phyloP scores from a whole-genome alignment of 2,113 vertebrate genomes.

The Cettia cetti region DNA sequence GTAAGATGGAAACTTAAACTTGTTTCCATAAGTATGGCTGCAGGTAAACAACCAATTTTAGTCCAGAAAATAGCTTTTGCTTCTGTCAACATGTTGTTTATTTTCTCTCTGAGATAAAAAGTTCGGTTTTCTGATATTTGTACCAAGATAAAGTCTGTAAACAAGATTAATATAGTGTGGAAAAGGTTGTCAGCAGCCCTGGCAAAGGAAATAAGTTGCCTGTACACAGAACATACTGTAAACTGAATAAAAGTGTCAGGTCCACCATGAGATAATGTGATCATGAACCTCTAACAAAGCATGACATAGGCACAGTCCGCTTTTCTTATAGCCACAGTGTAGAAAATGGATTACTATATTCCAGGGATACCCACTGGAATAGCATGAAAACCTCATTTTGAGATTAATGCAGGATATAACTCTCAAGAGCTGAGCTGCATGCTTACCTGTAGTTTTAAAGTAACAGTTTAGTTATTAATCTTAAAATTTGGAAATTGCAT shows the following conservation, averaged over 20 bases:
- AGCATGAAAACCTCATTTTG: conserved; percentile 79
- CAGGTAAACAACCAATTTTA: conserved; percentile 87
- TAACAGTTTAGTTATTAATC: background rate
- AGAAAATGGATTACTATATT: conserved; percentile 96
- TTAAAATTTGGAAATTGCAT: background rate
- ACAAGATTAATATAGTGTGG: conserved; percentile 99
- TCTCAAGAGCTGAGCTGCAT: conserved; percentile 56
- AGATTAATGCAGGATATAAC: conserved; percentile 73
- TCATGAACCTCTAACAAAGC: conserved; percentile 96
- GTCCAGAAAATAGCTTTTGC: conserved; percentile 84
- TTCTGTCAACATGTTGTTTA: conserved; percentile 87
- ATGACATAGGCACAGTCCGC: conserved; percentile 87
- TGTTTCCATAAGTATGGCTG: conserved; percentile 75
- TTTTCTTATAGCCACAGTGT: conserved; percentile 84
- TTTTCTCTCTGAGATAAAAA: conserved; percentile 84
- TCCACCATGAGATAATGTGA: conserved; percentile 96
- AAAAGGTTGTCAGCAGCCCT: conserved; percentile 94
- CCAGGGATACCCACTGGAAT: conserved; percentile 76
- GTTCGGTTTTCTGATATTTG: conserved; percentile 91
- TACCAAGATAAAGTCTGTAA: conserved; percentile 96
- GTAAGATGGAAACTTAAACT: conserved; percentile 66
- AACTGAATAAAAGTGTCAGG: conserved; percentile 98
- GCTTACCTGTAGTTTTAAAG: conserved; percentile 45
- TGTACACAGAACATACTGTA: conserved; percentile 89
- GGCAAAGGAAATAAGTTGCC: conserved; percentile 92